phyloP scores from a whole-genome alignment of 2,888 invertebrate genomes.

The Chloroclystis v-ata region DNA sequence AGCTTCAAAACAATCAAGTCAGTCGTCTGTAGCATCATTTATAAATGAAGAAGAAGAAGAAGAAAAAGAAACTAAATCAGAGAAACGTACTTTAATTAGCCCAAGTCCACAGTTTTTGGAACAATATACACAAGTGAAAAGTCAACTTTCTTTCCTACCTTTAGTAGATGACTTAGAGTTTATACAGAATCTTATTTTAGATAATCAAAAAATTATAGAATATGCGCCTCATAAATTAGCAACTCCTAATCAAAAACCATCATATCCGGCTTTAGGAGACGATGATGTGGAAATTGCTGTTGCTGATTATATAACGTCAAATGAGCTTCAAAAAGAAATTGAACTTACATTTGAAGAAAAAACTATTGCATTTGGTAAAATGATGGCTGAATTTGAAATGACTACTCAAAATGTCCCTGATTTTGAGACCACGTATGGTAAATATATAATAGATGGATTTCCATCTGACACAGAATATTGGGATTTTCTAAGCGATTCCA shows the following conservation, averaged over 20 bases:
- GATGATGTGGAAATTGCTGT: slow-evolving; percentile 64
- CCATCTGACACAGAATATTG: slow-evolving; percentile 71
- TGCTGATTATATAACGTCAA: slow-evolving; percentile 48
- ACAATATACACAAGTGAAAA: slow-evolving; percentile 32
- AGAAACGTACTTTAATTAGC: slow-evolving; percentile 1
- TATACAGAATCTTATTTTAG: slow-evolving; percentile 39
- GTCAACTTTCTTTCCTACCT: slow-evolving; percentile 43
- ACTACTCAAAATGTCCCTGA: slow-evolving; percentile 41
- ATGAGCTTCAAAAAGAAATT: slow-evolving; percentile 62
- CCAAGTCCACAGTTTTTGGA: slow-evolving; percentile 21
- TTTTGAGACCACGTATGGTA: slow-evolving; percentile 53
- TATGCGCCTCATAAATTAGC: slow-evolving; percentile 59
- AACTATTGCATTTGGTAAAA: slow-evolving; percentile 53
- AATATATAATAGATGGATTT: slow-evolving; percentile 81
- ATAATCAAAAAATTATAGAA: slow-evolving; percentile 36
- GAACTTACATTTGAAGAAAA: slow-evolving; percentile 63
- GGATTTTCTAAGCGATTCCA: slow-evolving; percentile 56
- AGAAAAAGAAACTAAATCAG: slow-evolving; percentile 18
- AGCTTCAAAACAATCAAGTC: background rate
- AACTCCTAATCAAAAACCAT: slow-evolving; percentile 41
- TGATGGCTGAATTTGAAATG: slow-evolving; percentile 56
- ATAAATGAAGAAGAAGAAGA: slow-evolving; percentile 6
- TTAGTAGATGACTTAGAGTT: slow-evolving; percentile 46
- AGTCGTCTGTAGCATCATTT: background rate
- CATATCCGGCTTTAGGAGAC: slow-evolving; percentile 63